Conservation (phyloP, 2,113 vertebrate species). For the Trematocara stigmaticum region DNA sequence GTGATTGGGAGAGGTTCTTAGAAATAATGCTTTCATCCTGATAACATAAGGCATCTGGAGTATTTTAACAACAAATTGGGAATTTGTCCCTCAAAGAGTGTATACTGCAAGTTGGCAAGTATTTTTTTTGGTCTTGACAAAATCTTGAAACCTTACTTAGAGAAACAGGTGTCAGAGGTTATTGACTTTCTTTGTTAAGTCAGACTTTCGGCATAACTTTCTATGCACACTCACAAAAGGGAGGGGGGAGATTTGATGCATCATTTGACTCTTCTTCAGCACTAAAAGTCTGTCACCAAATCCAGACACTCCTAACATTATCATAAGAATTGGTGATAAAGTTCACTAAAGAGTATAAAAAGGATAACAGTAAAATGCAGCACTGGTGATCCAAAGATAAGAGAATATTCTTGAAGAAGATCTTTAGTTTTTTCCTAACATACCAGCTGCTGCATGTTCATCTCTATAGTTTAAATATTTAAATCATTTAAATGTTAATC, state of each 20-base stretch:
- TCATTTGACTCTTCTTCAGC: neutral
- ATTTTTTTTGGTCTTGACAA: neutral
- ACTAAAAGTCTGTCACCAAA: neutral
- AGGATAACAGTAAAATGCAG: neutral
- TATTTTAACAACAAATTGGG: neutral
- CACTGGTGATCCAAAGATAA: neutral
- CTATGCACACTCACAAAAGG: neutral
- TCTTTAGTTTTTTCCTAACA: neutral
- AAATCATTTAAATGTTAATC: neutral
- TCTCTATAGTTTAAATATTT: neutral
- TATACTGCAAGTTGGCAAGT: neutral
- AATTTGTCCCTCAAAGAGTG: neutral
- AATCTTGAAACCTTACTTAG: neutral
- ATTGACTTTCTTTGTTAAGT: neutral
- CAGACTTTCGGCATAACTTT: neutral
- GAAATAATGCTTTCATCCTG: neutral
- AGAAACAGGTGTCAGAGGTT: neutral
- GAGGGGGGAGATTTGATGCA: neutral
- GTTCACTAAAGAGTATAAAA: neutral
- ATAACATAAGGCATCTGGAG: neutral
- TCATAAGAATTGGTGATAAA: neutral
- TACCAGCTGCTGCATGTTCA: neutral
- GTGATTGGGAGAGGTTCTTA: neutral
- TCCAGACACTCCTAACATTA: neutral
- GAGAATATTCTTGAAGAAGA: neutral